Evolutionary conservation across 1,140 invertebrate genomes (phyloP).

Genomic region (Caerostris extrusa): DNA sequence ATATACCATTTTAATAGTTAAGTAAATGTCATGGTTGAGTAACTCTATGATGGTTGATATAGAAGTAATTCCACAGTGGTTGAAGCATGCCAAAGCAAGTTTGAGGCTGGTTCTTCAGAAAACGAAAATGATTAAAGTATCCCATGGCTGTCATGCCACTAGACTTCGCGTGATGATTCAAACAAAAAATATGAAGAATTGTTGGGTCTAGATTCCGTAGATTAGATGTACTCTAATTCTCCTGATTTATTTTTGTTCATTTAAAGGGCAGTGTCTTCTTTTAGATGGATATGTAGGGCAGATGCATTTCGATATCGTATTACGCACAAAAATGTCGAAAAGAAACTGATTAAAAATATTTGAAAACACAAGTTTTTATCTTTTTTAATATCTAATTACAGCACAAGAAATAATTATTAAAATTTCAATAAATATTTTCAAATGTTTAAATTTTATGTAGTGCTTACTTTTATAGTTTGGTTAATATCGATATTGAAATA

Average conservation of each 20-base stretch:
- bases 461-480: no score
- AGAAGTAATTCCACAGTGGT: not conserved
- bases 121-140: not conserved
- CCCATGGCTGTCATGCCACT: not conserved
- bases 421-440: no score
- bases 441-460: no score
- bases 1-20: not conserved
- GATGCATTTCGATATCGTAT: no score
- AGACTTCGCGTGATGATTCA: not conserved
- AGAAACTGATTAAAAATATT: no score
- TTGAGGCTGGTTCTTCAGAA: not conserved
- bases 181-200: not conserved
- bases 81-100: not conserved
- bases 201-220: not conserved
- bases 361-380: no score
- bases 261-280: not conserved
- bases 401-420: no score
- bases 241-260: not conserved
- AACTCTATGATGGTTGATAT: not conserved
- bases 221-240: conserved; percentile 7
- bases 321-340: no score
- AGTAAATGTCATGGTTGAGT: not conserved
- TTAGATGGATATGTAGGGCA: not conserved
- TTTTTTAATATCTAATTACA: no score
- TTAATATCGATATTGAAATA: no score